Base-by-base conservation (phyloP, 37 sponge, comb jelly and placozoan genomes). In the Theonella swinhoei region DNA sequence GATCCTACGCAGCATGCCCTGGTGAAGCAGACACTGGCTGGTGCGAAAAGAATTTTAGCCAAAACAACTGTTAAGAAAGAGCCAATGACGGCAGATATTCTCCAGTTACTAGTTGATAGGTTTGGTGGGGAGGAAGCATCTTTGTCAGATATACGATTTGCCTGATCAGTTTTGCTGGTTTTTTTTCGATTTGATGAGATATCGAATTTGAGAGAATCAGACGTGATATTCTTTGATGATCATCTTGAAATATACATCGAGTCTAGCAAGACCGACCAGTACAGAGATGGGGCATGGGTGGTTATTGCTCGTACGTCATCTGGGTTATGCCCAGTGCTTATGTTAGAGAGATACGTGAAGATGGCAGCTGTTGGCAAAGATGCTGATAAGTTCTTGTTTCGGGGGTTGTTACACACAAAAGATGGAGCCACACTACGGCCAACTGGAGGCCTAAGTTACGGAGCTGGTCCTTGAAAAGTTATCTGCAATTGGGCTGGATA, bases 11-110 rank as follows among this genome's bases (percentile, higher is more conserved):
- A 25, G 37, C 38, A 54, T 60, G 36, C 62, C 35, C 62, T 77
- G 62, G 54, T 77, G 62, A 63, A 32, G 31, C 29, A 32, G 23
- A 37, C 47, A 4, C 17, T 72, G 22, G 65, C 74, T 25, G 83
- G 75, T 22, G 19, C 62, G 17, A 54, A 41, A 54, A 71, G 61
- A 9, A 69, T 29, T 24, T n/a, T 81, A 31, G 81, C 81, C 9
- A 38, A 81, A 25, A 33, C 60, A 43, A 36, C 31, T 7, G 14
- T 24, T 11, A 30, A 26, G 20, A 81, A 81, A 40, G 71, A 69
- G 59, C 81, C 81, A 22, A 81, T 81, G 23, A 68, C 81, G 4
- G 33, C 72, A 30, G 81, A 81, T 5, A 81, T 81, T n/a, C 59
- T 81, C 33, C 28, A 68, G 39, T 30, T 5, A 9, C n/a, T 79